A percentile compares a stretch with the other conserved stretches of the same genome.
phyloP scores from a whole-genome alignment of 2,888 invertebrate genomes.

The Anticlea derivata region DNA sequence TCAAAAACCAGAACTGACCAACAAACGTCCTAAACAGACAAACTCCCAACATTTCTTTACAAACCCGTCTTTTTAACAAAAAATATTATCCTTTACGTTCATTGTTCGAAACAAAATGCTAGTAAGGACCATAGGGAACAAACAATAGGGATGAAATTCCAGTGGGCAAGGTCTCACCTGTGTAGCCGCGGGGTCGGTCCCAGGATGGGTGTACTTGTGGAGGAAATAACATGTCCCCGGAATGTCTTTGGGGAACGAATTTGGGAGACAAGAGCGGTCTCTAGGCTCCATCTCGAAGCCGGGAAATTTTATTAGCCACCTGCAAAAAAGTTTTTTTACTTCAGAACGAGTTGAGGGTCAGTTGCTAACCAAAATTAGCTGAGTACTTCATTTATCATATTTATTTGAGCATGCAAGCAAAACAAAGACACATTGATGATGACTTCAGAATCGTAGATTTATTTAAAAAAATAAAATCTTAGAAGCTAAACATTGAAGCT shows the following conservation, averaged over 20 bases:
- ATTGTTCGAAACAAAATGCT: not conserved
- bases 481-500: too few relatives aligned
- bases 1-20: not conserved
- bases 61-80: constrained; percentile 17
- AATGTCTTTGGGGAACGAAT: constrained; percentile 91
- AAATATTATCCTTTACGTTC: constrained; percentile 11
- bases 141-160: constrained; percentile 5
- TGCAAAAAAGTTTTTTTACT: constrained; percentile 57
- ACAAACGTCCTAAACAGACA: not conserved
- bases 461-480: too few relatives aligned
- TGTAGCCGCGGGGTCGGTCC: constrained; percentile 83
- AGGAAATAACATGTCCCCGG: constrained; percentile 94
- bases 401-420: too few relatives aligned
- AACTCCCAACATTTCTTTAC: constrained; percentile 7
- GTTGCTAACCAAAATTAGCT: not conserved
- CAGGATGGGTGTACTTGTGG: constrained; percentile 89
- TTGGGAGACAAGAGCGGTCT: constrained; percentile 90
- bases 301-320: constrained; percentile 89
- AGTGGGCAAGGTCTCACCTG: constrained; percentile 63
- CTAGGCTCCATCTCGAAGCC: constrained; percentile 92
- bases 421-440: too few relatives aligned
- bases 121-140: constrained; percentile 2
- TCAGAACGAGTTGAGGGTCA: constrained; percentile 16
- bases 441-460: too few relatives aligned
- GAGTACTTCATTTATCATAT: not conserved